Evolutionary conservation across 2,797 vertebrate genomes (phyloP).

Genomic region (Pipistrellus pipistrellus): DNA sequence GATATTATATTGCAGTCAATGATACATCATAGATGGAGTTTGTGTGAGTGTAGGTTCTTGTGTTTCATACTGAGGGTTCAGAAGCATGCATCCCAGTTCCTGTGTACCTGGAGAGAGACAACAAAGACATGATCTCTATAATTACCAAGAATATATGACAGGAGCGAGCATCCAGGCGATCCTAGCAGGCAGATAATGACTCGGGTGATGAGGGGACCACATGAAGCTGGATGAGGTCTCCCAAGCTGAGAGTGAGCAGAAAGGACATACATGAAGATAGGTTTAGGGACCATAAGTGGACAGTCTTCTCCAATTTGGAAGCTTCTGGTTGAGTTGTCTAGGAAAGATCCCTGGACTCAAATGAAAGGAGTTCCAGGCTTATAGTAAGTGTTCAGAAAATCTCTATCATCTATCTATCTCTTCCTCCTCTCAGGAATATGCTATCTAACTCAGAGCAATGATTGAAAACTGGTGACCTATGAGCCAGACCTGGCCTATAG

Average conservation of each 20-base stretch:
- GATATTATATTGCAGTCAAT: neutral
- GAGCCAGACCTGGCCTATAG: conserved; percentile 39
- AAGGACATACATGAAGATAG: neutral
- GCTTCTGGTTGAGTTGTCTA: conserved; percentile 40
- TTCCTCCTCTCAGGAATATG: neutral
- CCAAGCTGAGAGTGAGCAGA: neutral
- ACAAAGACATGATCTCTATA: neutral
- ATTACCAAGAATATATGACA: neutral
- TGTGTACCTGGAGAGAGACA: neutral
- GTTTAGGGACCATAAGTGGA: neutral
- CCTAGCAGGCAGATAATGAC: too few species aligned
- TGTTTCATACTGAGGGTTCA: neutral
- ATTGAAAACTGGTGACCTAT: conserved; percentile 15
- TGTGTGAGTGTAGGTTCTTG: neutral
- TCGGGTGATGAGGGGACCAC: neutral
- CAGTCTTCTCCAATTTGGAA: neutral
- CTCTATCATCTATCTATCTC: neutral
- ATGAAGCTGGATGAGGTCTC: neutral
- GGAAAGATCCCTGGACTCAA: conserved; percentile 47
- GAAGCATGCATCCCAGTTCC: neutral
- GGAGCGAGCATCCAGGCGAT: neutral
- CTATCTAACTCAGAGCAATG: conserved; percentile 22
- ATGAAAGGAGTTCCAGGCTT: conserved; percentile 34
- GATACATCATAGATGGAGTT: neutral
- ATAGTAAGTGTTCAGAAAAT: neutral